Evolutionary conservation across 2,797 vertebrate species (phyloP).

Genomic region (Pseudomugil tenellus): DNA sequence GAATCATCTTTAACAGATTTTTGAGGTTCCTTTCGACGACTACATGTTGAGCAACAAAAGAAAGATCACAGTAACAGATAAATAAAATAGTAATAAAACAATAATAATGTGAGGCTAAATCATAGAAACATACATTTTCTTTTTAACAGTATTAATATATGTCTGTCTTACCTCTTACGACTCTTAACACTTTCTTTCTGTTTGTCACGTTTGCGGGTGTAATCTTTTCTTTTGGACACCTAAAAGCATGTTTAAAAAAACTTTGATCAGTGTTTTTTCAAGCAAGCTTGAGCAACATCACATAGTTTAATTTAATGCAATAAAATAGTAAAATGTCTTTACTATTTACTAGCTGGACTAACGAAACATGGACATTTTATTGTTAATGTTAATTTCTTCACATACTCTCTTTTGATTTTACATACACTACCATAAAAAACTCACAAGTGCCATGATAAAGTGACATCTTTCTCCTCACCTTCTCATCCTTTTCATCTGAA

Average conservation of each 20-base stretch:
- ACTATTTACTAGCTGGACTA: neutral
- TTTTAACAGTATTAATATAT: neutral
- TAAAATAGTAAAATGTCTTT: neutral
- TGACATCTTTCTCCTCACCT: slow-evolving; percentile 71
- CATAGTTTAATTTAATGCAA: neutral
- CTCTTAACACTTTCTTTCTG: slow-evolving; percentile 7
- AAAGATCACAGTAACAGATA: slow-evolving; percentile 11
- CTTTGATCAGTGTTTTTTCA: neutral
- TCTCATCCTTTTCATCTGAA: slow-evolving; percentile 69
- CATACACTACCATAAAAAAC: neutral
- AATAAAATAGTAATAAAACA: neutral
- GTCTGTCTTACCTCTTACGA: slow-evolving; percentile 43
- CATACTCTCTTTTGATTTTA: neutral
- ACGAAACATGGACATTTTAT: neutral
- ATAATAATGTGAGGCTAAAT: neutral
- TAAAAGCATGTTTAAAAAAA: slow-evolving; percentile 24
- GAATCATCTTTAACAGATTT: slow-evolving; percentile 21
- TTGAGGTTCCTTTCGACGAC: slow-evolving; percentile 23
- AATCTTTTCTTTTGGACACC: slow-evolving; percentile 32
- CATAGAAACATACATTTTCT: neutral
- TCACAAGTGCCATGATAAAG: neutral
- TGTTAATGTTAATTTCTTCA: neutral
- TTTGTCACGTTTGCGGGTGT: neutral
- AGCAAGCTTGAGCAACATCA: too few species aligned
- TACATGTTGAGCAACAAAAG: slow-evolving; percentile 36